Evolutionary conservation across 1,140 invertebrate genomes (phyloP).

Genomic region (Anastatus disparis): DNA sequence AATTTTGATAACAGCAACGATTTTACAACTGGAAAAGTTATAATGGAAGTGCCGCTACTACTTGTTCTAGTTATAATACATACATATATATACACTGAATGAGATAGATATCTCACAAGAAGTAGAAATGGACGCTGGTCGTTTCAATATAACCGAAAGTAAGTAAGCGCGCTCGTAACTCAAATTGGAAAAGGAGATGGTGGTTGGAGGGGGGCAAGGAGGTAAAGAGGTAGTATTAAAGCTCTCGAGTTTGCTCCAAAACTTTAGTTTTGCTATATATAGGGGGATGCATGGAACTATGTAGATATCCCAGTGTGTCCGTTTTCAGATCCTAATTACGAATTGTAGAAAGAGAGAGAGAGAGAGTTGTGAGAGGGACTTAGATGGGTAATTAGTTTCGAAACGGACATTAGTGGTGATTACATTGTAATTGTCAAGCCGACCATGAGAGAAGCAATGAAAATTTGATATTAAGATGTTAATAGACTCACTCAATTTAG

Average conservation of each 20-base stretch:
- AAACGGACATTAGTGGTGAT: too few relatives aligned
- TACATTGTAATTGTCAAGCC: neutral
- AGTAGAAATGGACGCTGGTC: constrained; percentile 28
- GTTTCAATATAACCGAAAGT: constrained; percentile 26
- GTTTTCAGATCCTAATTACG: constrained; percentile 12
- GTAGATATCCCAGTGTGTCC: too few relatives aligned
- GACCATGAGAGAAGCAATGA: too few relatives aligned
- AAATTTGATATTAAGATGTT: constrained; percentile 3
- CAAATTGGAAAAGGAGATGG: constrained; percentile 13
- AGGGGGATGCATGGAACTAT: too few relatives aligned
- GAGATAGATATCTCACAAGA: neutral
- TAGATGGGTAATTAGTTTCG: constrained; percentile 13
- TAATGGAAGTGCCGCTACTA: constrained; percentile 45
- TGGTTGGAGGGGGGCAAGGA: too few relatives aligned
- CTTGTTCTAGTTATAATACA: too few relatives aligned
- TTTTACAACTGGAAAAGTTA: constrained; percentile 42
- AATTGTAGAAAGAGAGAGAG: neutral
- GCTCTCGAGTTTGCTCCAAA: too few relatives aligned
- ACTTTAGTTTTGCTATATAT: too few relatives aligned
- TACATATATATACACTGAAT: too few relatives aligned
- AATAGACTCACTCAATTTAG: neutral
- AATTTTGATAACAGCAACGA: neutral
- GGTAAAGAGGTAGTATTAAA: too few relatives aligned
- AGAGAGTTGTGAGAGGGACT: too few relatives aligned
- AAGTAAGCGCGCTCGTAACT: constrained; percentile 11